These are phyloP conservation scores for Bursaphelenchus okinawaensis DNA, from an alignment of 2,888 invertebrate genomes.

Conservation along the genomic window DNA sequence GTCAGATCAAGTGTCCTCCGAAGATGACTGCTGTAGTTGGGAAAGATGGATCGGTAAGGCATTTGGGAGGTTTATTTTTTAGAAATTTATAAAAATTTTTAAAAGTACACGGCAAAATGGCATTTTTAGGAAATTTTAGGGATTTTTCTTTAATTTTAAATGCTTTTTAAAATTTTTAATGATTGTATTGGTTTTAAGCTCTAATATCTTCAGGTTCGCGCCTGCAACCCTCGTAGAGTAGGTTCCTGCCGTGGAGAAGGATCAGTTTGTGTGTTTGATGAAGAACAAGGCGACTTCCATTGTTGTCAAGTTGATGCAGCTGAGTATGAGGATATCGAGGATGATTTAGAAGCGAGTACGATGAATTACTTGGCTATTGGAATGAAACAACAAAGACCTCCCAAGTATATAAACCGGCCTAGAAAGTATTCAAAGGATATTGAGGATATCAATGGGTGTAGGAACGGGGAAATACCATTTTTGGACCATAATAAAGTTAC, in stretches of 20 bases:
- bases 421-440: background rate
- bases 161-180: no score
- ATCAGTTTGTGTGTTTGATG: slow-evolving; percentile 30
- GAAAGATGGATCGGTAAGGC: background rate
- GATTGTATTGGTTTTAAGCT: no score
- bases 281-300: slow-evolving; percentile 27
- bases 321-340: background rate
- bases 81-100: no score
- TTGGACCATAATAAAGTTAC: slow-evolving; percentile 15
- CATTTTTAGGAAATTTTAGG: no score
- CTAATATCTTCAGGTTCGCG: slow-evolving; percentile 13
- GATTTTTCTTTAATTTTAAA: no score
- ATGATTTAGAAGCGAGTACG: background rate
- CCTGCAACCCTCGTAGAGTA: slow-evolving; percentile 12
- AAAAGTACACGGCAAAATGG: no score
- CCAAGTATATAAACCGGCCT: background rate
- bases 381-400: background rate
- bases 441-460: slow-evolving; percentile 18
- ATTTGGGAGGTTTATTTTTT: background rate
- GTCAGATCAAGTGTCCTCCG: slow-evolving; percentile 4
- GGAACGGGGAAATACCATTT: slow-evolving; percentile 18
- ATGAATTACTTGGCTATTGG: slow-evolving; percentile 1
- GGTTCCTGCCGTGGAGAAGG: slow-evolving; percentile 20
- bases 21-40: background rate
- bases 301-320: slow-evolving; percentile 15